Percentiles rank a stretch among this genome's conserved stretches.
These are phyloP conservation scores for Acanthoscelides obtectus DNA, from an alignment of 2,888 invertebrate species.

Conservation along the genomic window DNA sequence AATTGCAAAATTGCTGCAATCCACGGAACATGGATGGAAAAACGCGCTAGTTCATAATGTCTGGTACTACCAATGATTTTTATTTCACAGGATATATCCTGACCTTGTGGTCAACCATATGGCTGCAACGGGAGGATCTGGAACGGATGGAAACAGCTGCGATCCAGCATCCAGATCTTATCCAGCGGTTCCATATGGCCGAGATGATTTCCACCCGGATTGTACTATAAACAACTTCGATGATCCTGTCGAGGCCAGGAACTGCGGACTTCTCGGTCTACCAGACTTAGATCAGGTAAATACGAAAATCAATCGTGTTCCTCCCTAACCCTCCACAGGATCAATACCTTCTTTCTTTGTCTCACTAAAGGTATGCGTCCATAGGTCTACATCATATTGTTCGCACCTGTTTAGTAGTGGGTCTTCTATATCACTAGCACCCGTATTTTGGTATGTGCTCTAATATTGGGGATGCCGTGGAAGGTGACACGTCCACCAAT, in stretches of 20 bases:
- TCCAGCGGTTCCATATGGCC: conserved; percentile 61
- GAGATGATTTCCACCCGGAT: conserved; percentile 63
- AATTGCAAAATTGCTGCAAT: neutral
- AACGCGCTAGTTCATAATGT: conserved; percentile 10
- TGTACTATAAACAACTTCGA: conserved; percentile 64
- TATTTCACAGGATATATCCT: conserved; percentile 69
- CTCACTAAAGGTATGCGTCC: no score
- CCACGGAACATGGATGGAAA: neutral
- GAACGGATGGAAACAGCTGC: conserved; percentile 57
- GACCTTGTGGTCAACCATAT: conserved; percentile 76
- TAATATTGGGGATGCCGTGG: no score
- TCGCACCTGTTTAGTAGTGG: no score
- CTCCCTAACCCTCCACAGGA: no score
- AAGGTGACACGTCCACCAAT: no score
- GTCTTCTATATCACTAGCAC: no score
- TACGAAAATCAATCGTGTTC: no score
- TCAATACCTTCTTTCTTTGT: no score
- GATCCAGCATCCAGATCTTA: conserved; percentile 46
- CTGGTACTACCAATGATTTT: no score
- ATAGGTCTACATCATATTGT: no score
- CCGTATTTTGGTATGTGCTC: no score
- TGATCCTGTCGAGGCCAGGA: conserved; percentile 56
- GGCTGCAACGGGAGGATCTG: conserved; percentile 55
- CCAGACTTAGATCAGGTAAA: conserved; percentile 32
- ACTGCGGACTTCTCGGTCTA: conserved; percentile 51